A percentile compares a stretch with the other conserved stretches of the same genome.
Evolutionary conservation across 2,113 vertebrate genomes (phyloP).

Genomic region (Piliocolobus tephrosceles): DNA sequence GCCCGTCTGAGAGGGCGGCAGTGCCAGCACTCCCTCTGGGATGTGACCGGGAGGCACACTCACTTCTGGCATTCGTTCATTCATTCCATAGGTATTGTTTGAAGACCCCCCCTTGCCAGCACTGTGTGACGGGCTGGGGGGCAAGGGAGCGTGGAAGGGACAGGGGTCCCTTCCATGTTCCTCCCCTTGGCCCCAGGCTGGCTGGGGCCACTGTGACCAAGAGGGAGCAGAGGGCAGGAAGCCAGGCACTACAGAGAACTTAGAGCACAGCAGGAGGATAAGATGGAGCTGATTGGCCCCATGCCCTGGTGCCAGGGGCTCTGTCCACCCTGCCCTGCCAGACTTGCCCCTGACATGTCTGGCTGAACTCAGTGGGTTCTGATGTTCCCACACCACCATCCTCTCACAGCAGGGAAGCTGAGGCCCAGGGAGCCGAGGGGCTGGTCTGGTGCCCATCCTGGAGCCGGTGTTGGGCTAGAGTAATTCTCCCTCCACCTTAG

Average conservation of each 20-base stretch:
- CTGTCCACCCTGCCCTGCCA: too few relatives aligned
- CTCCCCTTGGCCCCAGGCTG: background rate
- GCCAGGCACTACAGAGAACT: too few relatives aligned
- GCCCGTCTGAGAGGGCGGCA: background rate
- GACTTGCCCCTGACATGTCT: rapidly evolving
- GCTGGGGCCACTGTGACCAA: background rate
- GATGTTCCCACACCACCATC: rapidly evolving
- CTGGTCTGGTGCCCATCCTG: background rate
- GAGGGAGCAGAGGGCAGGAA: background rate
- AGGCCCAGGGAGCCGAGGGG: background rate
- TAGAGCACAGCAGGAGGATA: rapidly evolving
- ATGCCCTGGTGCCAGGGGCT: rapidly evolving
- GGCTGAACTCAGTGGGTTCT: background rate
- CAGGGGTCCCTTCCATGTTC: too few relatives aligned
- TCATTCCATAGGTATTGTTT: background rate
- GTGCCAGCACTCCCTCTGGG: rapidly evolving
- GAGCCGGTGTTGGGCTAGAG: rapidly evolving
- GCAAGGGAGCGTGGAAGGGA: too few relatives aligned
- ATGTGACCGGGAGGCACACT: rapidly evolving
- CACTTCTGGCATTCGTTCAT: background rate
- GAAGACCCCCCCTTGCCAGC: rapidly evolving
- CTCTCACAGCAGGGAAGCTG: background rate
- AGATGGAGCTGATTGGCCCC: background rate
- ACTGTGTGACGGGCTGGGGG: background rate
- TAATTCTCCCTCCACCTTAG: background rate